A percentile compares a stretch with the other conserved stretches of the same genome.
Conservation (phyloP, 2,113 vertebrate species). For the Thryonomys swinderianus region DNA sequence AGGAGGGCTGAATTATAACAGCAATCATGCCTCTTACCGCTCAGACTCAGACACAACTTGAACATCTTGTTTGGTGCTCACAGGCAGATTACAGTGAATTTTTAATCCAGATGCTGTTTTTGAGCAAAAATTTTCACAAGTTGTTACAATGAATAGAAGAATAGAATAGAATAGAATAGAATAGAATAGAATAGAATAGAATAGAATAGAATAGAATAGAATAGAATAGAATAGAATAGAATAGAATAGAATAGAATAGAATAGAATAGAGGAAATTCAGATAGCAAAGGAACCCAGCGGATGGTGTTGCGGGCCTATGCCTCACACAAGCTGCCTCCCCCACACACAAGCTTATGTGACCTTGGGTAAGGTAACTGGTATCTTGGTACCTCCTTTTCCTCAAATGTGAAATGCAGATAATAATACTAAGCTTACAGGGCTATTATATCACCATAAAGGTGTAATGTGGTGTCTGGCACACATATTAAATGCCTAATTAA, state of each 20-base stretch:
- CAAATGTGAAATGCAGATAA: neutral
- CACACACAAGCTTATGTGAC: neutral
- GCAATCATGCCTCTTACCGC: neutral
- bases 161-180: neutral
- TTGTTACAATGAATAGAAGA: neutral
- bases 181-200: too few relatives aligned
- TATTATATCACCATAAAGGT: neutral
- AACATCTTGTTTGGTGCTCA: neutral
- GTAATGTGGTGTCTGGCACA: neutral
- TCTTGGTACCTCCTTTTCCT: neutral
- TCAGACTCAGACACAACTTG: neutral
- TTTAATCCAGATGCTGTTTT: neutral
- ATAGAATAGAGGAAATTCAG: neutral
- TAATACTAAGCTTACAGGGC: neutral
- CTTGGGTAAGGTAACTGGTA: neutral
- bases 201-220: neutral
- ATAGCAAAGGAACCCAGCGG: neutral
- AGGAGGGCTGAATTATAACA: neutral
- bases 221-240: neutral
- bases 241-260: too few relatives aligned
- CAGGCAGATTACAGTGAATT: neutral
- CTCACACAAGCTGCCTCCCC: neutral
- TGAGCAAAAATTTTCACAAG: constrained; percentile 17
- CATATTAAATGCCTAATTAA: neutral
- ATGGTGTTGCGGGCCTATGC: neutral